A percentile compares a stretch with the other conserved stretches of the same genome.
Evolutionary conservation across 2,113 vertebrate genomes (phyloP).

Genomic region (Cromileptes altivelis): DNA sequence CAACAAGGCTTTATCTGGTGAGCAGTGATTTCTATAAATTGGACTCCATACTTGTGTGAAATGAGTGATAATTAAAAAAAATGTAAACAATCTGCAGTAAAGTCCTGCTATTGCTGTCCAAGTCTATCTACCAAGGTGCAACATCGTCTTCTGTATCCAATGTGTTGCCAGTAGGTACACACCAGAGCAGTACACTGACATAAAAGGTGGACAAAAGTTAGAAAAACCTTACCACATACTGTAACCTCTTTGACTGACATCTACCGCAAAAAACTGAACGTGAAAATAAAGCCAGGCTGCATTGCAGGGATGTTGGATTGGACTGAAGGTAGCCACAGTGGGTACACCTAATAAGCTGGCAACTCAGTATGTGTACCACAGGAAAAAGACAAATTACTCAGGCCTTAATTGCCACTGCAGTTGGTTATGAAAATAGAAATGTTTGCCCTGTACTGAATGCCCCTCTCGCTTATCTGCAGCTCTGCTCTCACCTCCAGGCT

Average conservation of each 20-base stretch:
- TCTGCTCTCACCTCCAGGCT: conserved; percentile 90
- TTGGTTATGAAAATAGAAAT: conserved; percentile 36
- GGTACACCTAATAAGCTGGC: not conserved
- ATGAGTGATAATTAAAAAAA: conserved; percentile 13
- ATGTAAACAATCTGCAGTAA: conserved; percentile 16
- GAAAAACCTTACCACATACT: not conserved
- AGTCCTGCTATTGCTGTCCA: not conserved
- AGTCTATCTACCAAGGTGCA: not conserved
- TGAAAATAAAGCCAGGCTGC: not conserved
- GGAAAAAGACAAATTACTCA: conserved; percentile 9
- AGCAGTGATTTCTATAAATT: conserved; percentile 20
- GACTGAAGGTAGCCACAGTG: not conserved
- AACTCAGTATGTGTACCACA: conserved; percentile 4
- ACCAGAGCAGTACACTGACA: not conserved
- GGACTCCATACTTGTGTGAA: not conserved
- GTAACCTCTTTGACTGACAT: not conserved
- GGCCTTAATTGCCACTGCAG: conserved; percentile 18
- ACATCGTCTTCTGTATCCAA: not conserved
- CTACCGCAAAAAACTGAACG: not conserved
- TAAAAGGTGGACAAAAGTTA: not conserved
- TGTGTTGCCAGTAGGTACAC: not conserved
- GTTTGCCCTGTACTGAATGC: not conserved
- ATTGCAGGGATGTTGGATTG: not conserved
- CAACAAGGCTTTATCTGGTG: conserved; percentile 12
- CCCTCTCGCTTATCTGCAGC: not conserved